A percentile compares a stretch with the other conserved stretches of the same genome.
Conservation (phyloP, 2,113 vertebrate genomes). For the Chunga burmeisteri region DNA sequence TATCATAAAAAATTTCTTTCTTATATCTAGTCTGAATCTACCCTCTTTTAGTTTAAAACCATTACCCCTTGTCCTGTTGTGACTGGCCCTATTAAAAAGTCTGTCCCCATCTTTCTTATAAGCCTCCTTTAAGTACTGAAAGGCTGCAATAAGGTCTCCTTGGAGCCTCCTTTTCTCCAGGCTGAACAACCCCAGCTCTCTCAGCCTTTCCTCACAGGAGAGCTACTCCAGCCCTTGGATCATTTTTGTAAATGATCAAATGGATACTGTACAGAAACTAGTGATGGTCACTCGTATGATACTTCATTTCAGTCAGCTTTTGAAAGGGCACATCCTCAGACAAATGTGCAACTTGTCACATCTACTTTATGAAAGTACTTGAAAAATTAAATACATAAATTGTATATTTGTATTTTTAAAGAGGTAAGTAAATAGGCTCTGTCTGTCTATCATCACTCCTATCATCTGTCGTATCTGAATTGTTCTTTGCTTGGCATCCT, state of each 20-base stretch:
- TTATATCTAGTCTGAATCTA: not conserved
- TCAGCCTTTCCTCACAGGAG: not conserved
- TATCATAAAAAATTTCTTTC: not conserved
- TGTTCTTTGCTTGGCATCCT: not conserved
- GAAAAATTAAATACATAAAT: not conserved
- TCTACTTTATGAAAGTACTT: not conserved
- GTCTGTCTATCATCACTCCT: not conserved
- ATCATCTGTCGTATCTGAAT: accelerated
- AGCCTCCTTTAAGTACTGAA: not conserved
- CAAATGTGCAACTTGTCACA: not conserved
- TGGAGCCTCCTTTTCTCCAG: not conserved
- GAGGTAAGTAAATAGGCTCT: not conserved
- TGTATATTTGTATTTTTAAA: not conserved
- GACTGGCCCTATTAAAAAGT: not conserved
- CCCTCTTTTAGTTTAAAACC: not conserved
- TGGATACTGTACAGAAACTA: not conserved
- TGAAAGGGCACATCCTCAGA: not conserved
- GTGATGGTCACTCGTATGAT: not conserved
- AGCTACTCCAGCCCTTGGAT: not conserved
- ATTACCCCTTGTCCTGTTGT: not conserved
- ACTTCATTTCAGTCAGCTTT: not conserved
- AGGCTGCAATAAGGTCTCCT: not conserved
- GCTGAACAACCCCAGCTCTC: not conserved
- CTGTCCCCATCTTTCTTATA: not conserved
- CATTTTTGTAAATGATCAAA: not conserved